These are phyloP conservation scores for Lissonota sp. DNA, from an alignment of 2,888 invertebrate genomes.

Conservation along the genomic window DNA sequence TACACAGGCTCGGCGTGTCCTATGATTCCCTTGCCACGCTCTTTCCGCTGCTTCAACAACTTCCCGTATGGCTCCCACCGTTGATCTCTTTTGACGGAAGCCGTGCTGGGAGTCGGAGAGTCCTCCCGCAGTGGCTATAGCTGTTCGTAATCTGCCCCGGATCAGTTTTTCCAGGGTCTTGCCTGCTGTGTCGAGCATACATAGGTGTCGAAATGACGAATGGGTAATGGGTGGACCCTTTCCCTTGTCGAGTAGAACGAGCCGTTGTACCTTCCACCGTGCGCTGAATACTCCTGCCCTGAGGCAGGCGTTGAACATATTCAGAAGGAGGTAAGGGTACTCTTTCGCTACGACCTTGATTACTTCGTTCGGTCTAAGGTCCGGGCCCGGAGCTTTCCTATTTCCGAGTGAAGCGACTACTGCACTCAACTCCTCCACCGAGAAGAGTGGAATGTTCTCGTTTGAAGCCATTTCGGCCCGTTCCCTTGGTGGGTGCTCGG, in stretches of 20 bases:
- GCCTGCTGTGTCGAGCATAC: conserved; percentile 29
- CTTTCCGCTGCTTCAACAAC: conserved; percentile 44
- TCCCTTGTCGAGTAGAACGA: background rate
- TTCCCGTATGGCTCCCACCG: conserved; percentile 55
- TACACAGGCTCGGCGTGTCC: background rate
- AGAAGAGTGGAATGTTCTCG: conserved; percentile 3
- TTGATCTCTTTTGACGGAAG: conserved; percentile 61
- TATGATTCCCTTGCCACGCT: background rate
- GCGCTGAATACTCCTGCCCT: background rate
- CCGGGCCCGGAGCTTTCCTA: background rate
- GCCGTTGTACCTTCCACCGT: background rate
- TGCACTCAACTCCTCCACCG: background rate
- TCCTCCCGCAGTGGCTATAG: background rate
- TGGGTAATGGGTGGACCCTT: background rate
- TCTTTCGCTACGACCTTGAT: background rate
- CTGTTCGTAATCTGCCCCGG: background rate
- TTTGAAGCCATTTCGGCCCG: no score
- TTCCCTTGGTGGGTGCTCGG: no score
- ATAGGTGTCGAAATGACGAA: conserved; percentile 49
- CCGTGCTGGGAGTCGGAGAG: conserved; percentile 59
- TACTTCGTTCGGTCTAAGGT: background rate
- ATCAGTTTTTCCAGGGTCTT: conserved; percentile 61
- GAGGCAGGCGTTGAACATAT: background rate
- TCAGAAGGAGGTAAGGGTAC: background rate
- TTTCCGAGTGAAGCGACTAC: background rate